Base-by-base conservation (phyloP, 2,888 invertebrate genomes). In the Chymomyza procnemis region DNA sequence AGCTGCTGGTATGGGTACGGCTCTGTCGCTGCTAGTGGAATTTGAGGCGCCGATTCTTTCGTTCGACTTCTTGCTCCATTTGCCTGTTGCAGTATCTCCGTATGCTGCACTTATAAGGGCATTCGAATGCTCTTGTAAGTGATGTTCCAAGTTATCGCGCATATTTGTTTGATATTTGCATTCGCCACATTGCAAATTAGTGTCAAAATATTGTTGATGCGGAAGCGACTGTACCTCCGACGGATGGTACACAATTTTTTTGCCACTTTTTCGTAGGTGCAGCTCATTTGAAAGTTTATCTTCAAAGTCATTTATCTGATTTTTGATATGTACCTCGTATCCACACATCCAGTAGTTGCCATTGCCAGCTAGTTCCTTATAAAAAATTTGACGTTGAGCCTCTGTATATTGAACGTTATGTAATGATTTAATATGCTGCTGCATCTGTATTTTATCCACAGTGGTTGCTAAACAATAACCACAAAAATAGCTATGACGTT, bases 161-260 rank as follows among this genome's bases (percentile, higher is more conserved):
- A 12, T 1, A 12, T 41, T 12, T 41, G 34, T 41, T 12, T 5
- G 1, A 12, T 41, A 12, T 12, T 41, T 3, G 34, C 34, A 41
- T 12, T 9, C 9, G 12, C 5, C 34, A 12, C 12, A 41, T 4
- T 14, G 4, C 12, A 12, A 4, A 12, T 2, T 9, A 2, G 0
- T 12, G 9, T 41, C 34, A 2, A 1, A 41, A 0, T 4, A n/a
- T 1, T 41, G 48, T 2, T 12, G 93, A 14, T 93, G 92, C 0
- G 96, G 96, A 54, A 96, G 86, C 14, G 91, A 89, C 16, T 93
- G 91, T 4, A 94, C 92, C 76, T 96, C 95, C 8, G 92, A 92
- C 0, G 95, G 94, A 0, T 92, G 92, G 79, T 90, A 93, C 18
- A 88, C 88, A 9, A 87, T 90, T 30, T 89, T 80, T 5, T 59